Evolutionary conservation across 2,888 invertebrate species (phyloP).

Genomic region (Stictocephala bisonia): DNA sequence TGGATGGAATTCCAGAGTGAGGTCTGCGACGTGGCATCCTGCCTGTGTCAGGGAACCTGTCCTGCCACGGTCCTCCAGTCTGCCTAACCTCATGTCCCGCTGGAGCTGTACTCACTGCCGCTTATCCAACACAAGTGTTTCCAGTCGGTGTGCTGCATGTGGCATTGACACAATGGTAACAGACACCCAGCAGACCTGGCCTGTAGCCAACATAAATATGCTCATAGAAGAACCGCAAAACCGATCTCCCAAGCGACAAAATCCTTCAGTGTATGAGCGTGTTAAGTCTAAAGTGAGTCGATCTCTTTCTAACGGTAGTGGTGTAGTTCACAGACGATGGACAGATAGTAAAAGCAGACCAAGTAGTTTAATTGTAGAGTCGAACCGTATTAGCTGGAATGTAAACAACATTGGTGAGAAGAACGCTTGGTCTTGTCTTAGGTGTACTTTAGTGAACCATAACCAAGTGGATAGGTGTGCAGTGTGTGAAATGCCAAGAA

Average conservation of each 20-base stretch:
- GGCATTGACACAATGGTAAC: conserved; percentile 45
- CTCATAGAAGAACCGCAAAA: conserved; percentile 3
- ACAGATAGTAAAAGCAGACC: conserved; percentile 55
- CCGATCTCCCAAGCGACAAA: conserved; percentile 3
- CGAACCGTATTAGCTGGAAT: conserved; percentile 63
- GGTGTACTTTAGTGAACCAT: conserved; percentile 80
- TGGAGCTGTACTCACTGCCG: conserved; percentile 64
- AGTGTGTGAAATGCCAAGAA: conserved; percentile 78
- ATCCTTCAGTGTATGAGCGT: conserved; percentile 66
- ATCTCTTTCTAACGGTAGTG: conserved; percentile 74
- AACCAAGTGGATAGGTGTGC: conserved; percentile 76
- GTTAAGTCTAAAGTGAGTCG: conserved; percentile 70
- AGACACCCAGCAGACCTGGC: conserved; percentile 25
- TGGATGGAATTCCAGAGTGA: conserved; percentile 8
- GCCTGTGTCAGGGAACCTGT: neutral
- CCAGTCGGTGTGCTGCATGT: conserved; percentile 58
- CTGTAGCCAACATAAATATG: neutral
- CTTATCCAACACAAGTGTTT: conserved; percentile 62
- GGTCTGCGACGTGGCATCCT: conserved; percentile 37
- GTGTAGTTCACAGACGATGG: conserved; percentile 67
- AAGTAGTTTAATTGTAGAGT: conserved; percentile 55
- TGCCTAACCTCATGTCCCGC: conserved; percentile 57
- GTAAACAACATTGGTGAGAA: conserved; percentile 65
- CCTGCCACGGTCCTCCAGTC: conserved; percentile 53
- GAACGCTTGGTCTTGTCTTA: conserved; percentile 66